Evolutionary conservation across 2,888 invertebrate species (phyloP), one percentile per base, ranked within the genome.

Genomic region (Pristionchus arcanus): DNA sequence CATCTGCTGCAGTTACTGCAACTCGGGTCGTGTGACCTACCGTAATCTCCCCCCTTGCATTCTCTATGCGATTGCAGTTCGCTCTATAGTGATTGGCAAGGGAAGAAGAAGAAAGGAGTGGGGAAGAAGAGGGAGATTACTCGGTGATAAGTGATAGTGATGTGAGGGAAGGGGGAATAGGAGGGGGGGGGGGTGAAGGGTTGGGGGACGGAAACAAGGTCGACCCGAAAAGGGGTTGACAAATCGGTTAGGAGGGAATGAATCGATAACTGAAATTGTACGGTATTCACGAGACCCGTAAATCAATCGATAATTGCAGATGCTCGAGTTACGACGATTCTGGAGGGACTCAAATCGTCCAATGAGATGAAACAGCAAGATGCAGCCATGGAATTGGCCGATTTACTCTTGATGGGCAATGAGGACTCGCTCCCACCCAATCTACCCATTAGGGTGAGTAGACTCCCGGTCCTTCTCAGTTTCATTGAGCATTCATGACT

Each of bases 301-400:
- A 42, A 77, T 77, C 37, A 42, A 42, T 77, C 21, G 21, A 77
- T 55, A 25, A 25, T 92, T 93, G 63, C 74, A 94, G 94, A 93
- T 89, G 91, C 91, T 2, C 92, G 94, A 55, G 91, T 93, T 66
- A 53, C 91, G 66, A 90, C 92, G 3, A 91, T 94, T 31, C 89
- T 94, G 90, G 94, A 94, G 19, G 94, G 93, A 3, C 91, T 94
- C 15, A 91, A 92, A 21, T 91, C 92, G 25, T 71, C 90, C 74
- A 93, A 94, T 89, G 94, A 94, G 83, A 91, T 94, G 59, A 92
- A 94, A 37, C 94, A 94, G 87, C 90, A 92, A n/a, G 94, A 94
- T 83, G 94, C 94, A 2, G 93, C 92, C 25, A 90, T 90, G 31
- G 94, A 94, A 83, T 89, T 94, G 66, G 93, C 94, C 4, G 94